A percentile compares a stretch with the other conserved stretches of the same genome.
Conservation (phyloP, 2,888 invertebrate genomes). For the Troides oblongomaculatus region DNA sequence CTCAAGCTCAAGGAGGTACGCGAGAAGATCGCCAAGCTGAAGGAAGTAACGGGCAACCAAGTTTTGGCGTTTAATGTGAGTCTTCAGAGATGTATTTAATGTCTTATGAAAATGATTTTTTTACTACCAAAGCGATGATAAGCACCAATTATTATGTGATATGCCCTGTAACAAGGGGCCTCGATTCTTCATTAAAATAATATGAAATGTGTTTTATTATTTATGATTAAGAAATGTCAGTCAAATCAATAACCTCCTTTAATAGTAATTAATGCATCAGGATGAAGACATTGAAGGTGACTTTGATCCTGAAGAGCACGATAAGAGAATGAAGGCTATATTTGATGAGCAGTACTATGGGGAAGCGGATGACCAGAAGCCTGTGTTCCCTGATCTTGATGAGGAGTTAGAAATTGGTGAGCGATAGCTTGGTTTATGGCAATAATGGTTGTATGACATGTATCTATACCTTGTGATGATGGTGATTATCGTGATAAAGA, state of each 20-base stretch:
- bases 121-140: too few relatives aligned
- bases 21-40: conserved; percentile 91
- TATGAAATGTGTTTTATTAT: too few relatives aligned
- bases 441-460: not conserved
- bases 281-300: conserved; percentile 92
- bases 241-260: too few relatives aligned
- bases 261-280: conserved; percentile 44
- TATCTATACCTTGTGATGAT: too few relatives aligned
- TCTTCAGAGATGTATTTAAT: not conserved
- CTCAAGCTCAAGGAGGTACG: conserved; percentile 94
- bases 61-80: conserved; percentile 82
- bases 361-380: conserved; percentile 86
- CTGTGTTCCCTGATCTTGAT: conserved; percentile 90
- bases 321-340: conserved; percentile 90
- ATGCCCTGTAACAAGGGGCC: too few relatives aligned
- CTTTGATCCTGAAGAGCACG: conserved; percentile 94
- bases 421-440: not conserved
- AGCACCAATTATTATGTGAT: too few relatives aligned
- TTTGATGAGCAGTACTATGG: conserved; percentile 94
- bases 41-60: conserved; percentile 92
- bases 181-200: too few relatives aligned
- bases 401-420: conserved; percentile 83
- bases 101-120: not conserved
- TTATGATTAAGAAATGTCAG: too few relatives aligned
- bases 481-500: too few relatives aligned